A percentile compares a stretch with the other conserved stretches of the same genome.
Evolutionary conservation across 1,140 invertebrate species (phyloP).

Genomic region (Dryas iulia): DNA sequence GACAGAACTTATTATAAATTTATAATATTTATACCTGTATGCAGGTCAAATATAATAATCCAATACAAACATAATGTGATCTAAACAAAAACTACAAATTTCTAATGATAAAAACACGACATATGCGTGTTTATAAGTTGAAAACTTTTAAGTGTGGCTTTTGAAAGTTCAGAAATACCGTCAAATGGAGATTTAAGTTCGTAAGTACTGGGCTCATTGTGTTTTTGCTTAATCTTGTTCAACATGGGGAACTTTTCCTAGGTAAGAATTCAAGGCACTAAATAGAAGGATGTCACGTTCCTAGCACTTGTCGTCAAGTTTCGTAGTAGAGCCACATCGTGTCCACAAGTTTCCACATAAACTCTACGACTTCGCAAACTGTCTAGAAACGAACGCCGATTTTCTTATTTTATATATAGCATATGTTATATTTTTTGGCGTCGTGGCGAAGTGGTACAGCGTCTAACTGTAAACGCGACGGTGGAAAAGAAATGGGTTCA

Average conservation of each 20-base stretch:
- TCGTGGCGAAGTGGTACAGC: no score
- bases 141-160: background rate
- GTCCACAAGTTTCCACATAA: slow-evolving; percentile 62
- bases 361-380: slow-evolving; percentile 52
- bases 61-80: no score
- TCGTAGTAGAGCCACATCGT: slow-evolving; percentile 40
- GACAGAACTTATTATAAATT: no score
- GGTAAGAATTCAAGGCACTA: slow-evolving; percentile 35
- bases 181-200: slow-evolving; percentile 18
- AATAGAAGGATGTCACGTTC: slow-evolving; percentile 49
- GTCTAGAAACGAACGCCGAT: slow-evolving; percentile 26
- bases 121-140: background rate
- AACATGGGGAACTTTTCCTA: slow-evolving; percentile 30
- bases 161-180: background rate
- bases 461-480: no score
- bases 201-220: slow-evolving; percentile 20
- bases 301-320: slow-evolving; percentile 51
- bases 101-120: no score
- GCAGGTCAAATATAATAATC: no score
- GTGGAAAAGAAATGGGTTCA: no score
- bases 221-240: slow-evolving; percentile 32
- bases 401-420: background rate
- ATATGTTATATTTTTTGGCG: no score
- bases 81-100: no score
- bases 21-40: no score